phyloP scores from a whole-genome alignment of 2,113 vertebrate genomes.

The Chionodraco myersi region DNA sequence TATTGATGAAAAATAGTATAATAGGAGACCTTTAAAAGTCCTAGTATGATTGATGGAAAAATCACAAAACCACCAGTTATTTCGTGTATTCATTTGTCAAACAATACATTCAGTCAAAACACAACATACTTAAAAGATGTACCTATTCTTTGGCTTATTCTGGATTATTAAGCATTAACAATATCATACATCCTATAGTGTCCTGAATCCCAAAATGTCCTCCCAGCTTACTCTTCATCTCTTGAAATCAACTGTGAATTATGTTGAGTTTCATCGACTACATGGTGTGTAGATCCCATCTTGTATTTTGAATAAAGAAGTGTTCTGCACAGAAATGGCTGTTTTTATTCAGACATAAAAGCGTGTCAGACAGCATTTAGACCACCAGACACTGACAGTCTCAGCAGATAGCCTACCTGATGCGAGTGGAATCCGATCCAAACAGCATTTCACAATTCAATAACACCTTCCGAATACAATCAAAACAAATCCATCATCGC shows the following conservation, averaged over 20 bases:
- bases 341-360: not conserved
- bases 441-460: not conserved
- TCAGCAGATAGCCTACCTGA: not conserved
- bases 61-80: no score
- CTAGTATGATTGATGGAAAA: no score
- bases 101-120: no score
- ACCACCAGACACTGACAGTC: not conserved
- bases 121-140: no score
- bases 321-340: not conserved
- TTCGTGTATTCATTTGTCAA: no score
- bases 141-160: no score
- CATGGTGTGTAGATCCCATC: not conserved
- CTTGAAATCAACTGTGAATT: not conserved
- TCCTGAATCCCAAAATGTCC: not conserved
- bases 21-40: no score
- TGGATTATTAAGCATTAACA: no score
- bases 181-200: no score
- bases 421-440: not conserved
- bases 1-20: no score
- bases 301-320: not conserved
- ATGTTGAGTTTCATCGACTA: not conserved
- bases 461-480: slow-evolving; percentile 9
- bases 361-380: not conserved
- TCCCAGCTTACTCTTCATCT: not conserved
- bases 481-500: not conserved